Base-by-base conservation (phyloP, 2,113 vertebrate species). In the Lipotes vexillifer region DNA sequence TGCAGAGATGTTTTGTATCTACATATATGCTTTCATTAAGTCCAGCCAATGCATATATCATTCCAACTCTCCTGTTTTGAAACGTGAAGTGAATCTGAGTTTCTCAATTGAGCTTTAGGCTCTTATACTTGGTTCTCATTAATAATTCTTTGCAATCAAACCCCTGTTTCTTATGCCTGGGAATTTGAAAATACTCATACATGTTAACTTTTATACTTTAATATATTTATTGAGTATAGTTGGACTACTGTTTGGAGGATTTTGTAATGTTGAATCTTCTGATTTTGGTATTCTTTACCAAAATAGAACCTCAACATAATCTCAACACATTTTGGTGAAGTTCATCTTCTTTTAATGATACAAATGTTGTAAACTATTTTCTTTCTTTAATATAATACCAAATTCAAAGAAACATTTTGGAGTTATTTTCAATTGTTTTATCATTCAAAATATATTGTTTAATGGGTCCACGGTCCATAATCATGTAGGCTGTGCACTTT, bases 321-420 rank as follows among this genome's bases (percentile, higher is more conserved):
- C 10, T 44, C 55, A 87, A 1, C 9, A 27, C 20, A 41, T 92
- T 84, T 94, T 69, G 33, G 18, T 44, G n/a, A 84, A 71, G 81
- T 89, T 97, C n/a, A 72, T 77, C 33, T 68, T 69, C 49, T 91
- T 81, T 83, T 72, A 77, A 59, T 95, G 38, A 52, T 84, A 12
- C 25, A 72, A 71, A 78, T 92, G 8, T 63, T 65, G 7, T 83
- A 69, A 38, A 91, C 21, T 84, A 5, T 84, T 96, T 92, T 90
- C 29, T 91, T 90, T 89, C 25, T 93, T 96, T 81, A 91, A 59
- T 91, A 41, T 66, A 38, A 91, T 85, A n/a, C 65, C 52, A 95
- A 49, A 59, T 92, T 89, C 15, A 92, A 75, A 88, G 31, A 61
- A 87, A 87, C 29, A 69, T 27, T 85, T 84, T 85, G 65, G 52